Base-by-base conservation (phyloP, 1,140 invertebrate species). In the Matsumurasca onukii region DNA sequence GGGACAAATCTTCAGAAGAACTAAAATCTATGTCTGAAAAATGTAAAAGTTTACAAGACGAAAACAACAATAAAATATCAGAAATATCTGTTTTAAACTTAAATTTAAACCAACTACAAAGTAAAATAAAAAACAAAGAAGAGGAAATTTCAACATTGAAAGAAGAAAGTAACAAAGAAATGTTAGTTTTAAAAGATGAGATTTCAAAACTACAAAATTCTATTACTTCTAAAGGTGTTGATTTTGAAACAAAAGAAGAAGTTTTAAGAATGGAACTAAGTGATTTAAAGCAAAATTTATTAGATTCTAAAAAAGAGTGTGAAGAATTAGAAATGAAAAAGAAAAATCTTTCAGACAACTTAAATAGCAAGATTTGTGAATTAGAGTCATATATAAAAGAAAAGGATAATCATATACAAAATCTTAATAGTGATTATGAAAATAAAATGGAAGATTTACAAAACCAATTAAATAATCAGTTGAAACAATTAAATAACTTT, bases 351-450 rank as follows among this genome's bases (percentile, higher is more conserved):
- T n/a, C n/a, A n/a, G n/a, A n/a, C n/a, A n/a, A n/a, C n/a, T n/a
- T n/a, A n/a, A n/a, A n/a, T n/a, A n/a, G n/a, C n/a, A n/a, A n/a
- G n/a, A n/a, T n/a, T n/a, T n/a, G n/a, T n/a, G n/a, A n/a, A 51
- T 78, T 83, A 30, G 82, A 80, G 57, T 77, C 80, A 70, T 80
- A 85, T 69, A 77, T 85, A n/a, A 81, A 77, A 69, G 79, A 81
- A 74, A 80, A 80, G 25, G 77, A 77, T 65, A 80, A 81, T 70
- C 77, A 76, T 59, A 78, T 72, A 66, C 71, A 76, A 61, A 75
- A 76, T 39, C 76, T 78, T 48, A 71, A 78, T 30, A 62, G 64
- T 0, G 72, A 77, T 63, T 74, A 78, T n/a, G 67, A 75, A 45
- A 75, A 74, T 3, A 79, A 78, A 71, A 70, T 72, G 25, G 77